phyloP scores from a whole-genome alignment of 2,113 vertebrate species.

The Amazona guildingii region DNA sequence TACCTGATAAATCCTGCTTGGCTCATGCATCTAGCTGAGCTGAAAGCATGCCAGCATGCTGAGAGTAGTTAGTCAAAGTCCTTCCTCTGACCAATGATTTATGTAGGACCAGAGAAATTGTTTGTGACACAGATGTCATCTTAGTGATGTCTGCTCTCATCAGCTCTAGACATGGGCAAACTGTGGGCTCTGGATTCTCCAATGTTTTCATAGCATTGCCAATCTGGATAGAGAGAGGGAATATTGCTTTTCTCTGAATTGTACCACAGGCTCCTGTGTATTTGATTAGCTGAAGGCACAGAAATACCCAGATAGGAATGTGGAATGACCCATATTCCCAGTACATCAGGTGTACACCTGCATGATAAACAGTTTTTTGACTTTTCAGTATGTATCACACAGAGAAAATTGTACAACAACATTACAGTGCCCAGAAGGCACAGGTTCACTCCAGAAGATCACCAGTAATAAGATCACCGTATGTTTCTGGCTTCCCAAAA shows the following conservation, averaged over 20 bases:
- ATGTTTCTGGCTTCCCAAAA: not conserved
- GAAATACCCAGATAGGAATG: not conserved
- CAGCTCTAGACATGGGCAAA: not conserved
- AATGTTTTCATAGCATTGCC: not conserved
- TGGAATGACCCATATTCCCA: not conserved
- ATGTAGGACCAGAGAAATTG: not conserved
- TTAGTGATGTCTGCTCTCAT: not conserved
- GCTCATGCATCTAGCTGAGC: not conserved
- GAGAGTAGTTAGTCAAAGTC: not conserved
- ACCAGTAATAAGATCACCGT: not conserved
- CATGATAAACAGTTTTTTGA: not conserved
- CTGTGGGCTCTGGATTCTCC: not conserved
- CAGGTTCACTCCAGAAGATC: not conserved
- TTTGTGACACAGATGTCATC: not conserved
- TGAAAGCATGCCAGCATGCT: not conserved
- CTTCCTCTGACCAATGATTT: not conserved
- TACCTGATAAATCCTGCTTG: constrained; percentile 47
- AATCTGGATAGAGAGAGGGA: not conserved
- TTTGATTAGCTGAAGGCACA: not conserved
- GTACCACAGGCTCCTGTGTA: not conserved
- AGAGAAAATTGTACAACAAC: not conserved
- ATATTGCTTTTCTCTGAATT: not conserved
- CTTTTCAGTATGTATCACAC: not conserved
- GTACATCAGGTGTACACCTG: not conserved
- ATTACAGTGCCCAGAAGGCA: not conserved